A percentile compares a stretch with the other conserved stretches of the same genome.
These are phyloP conservation scores for Ormyrus thymus DNA, from an alignment of 2,888 invertebrate species.

Conservation along the genomic window DNA sequence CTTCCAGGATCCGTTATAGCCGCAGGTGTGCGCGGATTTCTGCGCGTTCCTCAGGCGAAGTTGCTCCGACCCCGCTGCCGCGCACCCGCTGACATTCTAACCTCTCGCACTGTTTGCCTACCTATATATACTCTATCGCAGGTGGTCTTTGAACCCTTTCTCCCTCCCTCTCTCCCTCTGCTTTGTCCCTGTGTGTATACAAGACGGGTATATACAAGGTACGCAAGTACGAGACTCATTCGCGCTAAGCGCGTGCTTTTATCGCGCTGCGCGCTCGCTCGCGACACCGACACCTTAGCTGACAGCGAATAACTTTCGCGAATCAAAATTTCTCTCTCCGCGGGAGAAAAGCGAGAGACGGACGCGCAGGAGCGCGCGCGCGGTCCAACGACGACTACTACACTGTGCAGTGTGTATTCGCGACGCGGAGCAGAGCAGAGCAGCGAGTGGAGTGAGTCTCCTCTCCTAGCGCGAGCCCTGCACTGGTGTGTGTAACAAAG, in stretches of 20 bases:
- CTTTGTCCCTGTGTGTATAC: not conserved
- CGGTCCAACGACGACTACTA: constrained; percentile 34
- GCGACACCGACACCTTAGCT: no score
- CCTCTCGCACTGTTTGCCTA: not conserved
- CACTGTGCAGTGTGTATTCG: not conserved
- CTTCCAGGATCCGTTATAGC: no score
- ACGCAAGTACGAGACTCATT: no score
- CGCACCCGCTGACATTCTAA: not conserved
- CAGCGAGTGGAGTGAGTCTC: not conserved
- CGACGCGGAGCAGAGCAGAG: not conserved
- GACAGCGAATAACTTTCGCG: no score
- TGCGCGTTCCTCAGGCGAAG: no score
- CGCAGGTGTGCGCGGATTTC: not conserved
- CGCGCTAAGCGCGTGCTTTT: no score
- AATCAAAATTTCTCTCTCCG: no score
- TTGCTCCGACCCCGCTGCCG: no score
- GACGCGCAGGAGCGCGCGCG: constrained; percentile 26
- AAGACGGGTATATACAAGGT: not conserved
- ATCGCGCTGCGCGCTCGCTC: no score
- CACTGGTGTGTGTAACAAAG: no score
- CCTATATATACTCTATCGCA: constrained; percentile 1
- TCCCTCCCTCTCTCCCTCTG: no score
- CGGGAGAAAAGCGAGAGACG: not conserved
- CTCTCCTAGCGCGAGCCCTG: no score
- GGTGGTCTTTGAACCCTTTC: constrained; percentile 21